These are phyloP conservation scores for Copsychus sechellarum DNA, from an alignment of 2,113 vertebrate genomes.

Conservation along the genomic window DNA sequence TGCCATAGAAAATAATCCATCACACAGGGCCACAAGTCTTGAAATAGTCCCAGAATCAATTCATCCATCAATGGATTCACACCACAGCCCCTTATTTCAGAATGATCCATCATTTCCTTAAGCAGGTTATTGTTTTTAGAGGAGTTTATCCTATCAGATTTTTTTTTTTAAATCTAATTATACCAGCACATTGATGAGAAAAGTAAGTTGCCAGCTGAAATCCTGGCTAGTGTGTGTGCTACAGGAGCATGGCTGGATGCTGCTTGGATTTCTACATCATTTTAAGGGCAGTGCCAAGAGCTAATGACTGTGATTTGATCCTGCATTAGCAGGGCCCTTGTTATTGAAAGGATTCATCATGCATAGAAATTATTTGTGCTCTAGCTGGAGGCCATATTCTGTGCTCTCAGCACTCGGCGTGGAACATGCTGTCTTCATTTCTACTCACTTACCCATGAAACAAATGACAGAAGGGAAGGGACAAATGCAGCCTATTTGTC, in stretches of 20 bases:
- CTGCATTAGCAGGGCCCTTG: slow-evolving; percentile 44
- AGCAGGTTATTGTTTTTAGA: neutral
- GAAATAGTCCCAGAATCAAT: neutral
- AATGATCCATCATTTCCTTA: slow-evolving; percentile 1
- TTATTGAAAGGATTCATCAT: slow-evolving; percentile 77
- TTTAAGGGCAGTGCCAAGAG: slow-evolving; percentile 16
- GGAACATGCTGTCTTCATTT: slow-evolving; percentile 43
- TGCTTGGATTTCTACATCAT: neutral
- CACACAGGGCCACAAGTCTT: neutral
- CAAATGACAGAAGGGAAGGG: slow-evolving; percentile 53
- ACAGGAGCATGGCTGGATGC: neutral
- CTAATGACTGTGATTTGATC: slow-evolving; percentile 55
- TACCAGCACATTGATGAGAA: neutral
- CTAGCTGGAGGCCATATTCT: slow-evolving; percentile 63
- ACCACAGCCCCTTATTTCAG: neutral
- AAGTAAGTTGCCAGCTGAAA: neutral
- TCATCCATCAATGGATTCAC: neutral
- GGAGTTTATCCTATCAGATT: neutral
- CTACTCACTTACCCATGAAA: slow-evolving; percentile 69
- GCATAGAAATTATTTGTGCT: slow-evolving; percentile 62
- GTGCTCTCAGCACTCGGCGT: neutral
- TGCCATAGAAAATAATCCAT: neutral
- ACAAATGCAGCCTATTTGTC: slow-evolving; percentile 42
- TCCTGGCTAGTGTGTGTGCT: neutral
- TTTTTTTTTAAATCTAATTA: neutral